A percentile compares a stretch with the other conserved stretches of the same genome.
These are phyloP conservation scores for Cyrtorhinus lividipennis DNA, from an alignment of 1,140 invertebrate species.

Conservation along the genomic window DNA sequence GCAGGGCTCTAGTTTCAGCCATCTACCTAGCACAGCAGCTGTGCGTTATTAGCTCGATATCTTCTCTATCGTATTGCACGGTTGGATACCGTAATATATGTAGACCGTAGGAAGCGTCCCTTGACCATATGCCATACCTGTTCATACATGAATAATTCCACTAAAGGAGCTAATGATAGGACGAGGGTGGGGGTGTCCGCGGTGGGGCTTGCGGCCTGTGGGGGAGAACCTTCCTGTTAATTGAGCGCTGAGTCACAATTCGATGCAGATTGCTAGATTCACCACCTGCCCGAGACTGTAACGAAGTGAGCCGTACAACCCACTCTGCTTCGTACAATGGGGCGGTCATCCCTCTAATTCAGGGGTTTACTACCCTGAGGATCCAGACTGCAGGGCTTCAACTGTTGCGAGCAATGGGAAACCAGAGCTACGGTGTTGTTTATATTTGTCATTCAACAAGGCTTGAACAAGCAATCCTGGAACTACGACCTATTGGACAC, in stretches of 20 bases:
- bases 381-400: no score
- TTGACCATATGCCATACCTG: not conserved
- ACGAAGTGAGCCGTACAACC: no score
- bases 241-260: not conserved
- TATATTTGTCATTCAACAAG: no score
- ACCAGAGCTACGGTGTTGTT: no score
- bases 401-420: no score
- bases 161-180: slow-evolving; percentile 11
- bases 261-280: not conserved
- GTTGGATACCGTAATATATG: not conserved
- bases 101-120: not conserved
- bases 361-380: no score
- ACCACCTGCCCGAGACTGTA: not conserved
- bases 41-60: not conserved
- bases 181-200: not conserved
- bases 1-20: not conserved
- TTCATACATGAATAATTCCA: not conserved
- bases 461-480: no score
- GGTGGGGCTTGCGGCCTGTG: not conserved
- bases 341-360: no score
- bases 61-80: not conserved
- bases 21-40: no score
- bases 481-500: no score
- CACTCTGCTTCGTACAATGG: no score
- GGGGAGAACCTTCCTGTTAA: not conserved